Conservation (phyloP, 2,888 invertebrate genomes). For the Tridacna gigas region DNA sequence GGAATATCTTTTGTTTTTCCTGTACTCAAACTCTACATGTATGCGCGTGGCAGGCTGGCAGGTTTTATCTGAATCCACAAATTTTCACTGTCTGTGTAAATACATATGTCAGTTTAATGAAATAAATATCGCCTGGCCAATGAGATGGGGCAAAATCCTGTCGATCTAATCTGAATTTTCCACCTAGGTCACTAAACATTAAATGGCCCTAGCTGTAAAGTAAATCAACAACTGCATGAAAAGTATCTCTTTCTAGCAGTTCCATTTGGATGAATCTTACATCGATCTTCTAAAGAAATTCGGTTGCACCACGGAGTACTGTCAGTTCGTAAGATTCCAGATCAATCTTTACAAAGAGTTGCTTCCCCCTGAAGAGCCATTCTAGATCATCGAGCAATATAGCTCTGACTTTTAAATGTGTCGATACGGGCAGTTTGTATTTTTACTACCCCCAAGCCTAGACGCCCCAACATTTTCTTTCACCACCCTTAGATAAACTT, state of each 20-base stretch:
- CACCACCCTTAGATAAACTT: neutral
- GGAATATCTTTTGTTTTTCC: too few relatives aligned
- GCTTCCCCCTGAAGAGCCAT: neutral
- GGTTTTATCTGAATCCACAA: too few relatives aligned
- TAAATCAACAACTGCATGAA: neutral
- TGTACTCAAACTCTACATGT: too few relatives aligned
- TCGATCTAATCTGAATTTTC: neutral
- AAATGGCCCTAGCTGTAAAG: constrained; percentile 5
- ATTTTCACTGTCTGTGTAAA: neutral
- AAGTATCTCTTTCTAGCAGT: neutral
- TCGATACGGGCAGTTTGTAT: neutral
- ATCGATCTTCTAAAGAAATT: neutral
- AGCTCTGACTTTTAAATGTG: neutral
- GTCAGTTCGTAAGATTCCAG: neutral
- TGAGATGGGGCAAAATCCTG: neutral
- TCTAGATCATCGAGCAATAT: neutral
- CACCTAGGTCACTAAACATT: neutral
- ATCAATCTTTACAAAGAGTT: neutral
- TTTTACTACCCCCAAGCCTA: neutral
- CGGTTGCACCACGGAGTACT: neutral
- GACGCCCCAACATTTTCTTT: neutral
- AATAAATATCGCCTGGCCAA: constrained; percentile 11
- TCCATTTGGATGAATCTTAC: neutral
- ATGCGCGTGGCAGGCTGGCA: too few relatives aligned
- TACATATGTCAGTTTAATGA: constrained; percentile 1